Base-by-base conservation (phyloP, 2,113 vertebrate genomes). In the Malurus melanocephalus region DNA sequence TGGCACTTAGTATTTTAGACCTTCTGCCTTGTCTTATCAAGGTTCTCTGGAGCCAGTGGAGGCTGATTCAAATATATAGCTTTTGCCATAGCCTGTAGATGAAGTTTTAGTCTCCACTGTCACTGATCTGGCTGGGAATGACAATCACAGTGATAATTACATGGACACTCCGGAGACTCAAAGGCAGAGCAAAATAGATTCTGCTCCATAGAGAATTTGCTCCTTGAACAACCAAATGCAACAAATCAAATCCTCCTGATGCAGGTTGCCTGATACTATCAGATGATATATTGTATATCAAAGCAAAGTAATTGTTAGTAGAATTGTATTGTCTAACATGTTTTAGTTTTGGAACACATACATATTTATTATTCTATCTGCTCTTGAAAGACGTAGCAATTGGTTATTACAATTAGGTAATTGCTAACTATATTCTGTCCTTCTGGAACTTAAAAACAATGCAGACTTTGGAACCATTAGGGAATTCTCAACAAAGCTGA, bases 311-410 rank as follows among this genome's bases (percentile, higher is more conserved):
- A 92, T 92, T 79, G 73, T 84, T 83, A 69, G 69, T 86, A 66
- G 60, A 76, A 61, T 69, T 57, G 22, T 76, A 78, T 75, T 81
- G 59, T 77, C 67, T 81, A 76, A 55, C 35, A 6, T 81, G 48
- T 61, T 84, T 73, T 62, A 87, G 56, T 79, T 93, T 76, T 69
- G 66, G 43, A 94, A 88, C 27, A 56, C 35, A 56, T 96, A 43
- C 62, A 56, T 95, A 93, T 95, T 95, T 83, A 79, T 93, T 91
- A 69, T 87, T 87, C 51, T 74, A 68, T 83, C 69, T 91, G 83
- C 66, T 88, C 59, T 52, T 72, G 65, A 88, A 95, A 84, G 59
- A 65, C 83, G 72, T 84, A 55, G 62, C 62, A 84, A 59, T 92
- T 79, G 62, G 49, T 87, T 81, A 73, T 91, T 93, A 35, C 51